Conservation (phyloP, 2,888 invertebrate genomes). For the Tholera decimalis region DNA sequence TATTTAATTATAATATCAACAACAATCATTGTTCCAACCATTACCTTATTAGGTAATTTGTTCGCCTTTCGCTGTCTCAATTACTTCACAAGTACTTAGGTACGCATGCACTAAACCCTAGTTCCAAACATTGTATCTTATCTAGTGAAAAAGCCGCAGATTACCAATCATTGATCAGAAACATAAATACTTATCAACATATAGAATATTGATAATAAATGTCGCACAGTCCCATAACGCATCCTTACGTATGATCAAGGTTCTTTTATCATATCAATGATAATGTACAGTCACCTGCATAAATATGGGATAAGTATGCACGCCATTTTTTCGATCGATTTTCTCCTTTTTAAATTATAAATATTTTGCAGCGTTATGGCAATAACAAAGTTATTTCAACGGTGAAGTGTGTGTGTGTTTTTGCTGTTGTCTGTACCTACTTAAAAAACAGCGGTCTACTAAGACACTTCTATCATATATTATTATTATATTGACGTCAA, state of each 20-base stretch:
- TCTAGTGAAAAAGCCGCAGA: slow-evolving; percentile 10
- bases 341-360: background rate
- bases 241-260: slow-evolving; percentile 23
- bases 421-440: background rate
- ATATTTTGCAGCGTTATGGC: too few relatives aligned
- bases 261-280: slow-evolving; percentile 37
- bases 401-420: background rate
- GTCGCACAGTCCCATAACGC: slow-evolving; percentile 34
- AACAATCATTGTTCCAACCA: slow-evolving; percentile 2
- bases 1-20: background rate
- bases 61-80: slow-evolving; percentile 13
- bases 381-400: background rate
- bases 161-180: slow-evolving; percentile 21
- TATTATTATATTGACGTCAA: slow-evolving; percentile 7
- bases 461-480: slow-evolving; percentile 16
- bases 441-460: slow-evolving; percentile 7
- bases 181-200: background rate
- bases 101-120: slow-evolving; percentile 27
- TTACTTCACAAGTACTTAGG: slow-evolving; percentile 7
- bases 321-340: background rate
- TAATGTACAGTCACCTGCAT: background rate
- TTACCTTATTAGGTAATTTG: slow-evolving; percentile 7
- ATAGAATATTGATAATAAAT: slow-evolving; percentile 19
- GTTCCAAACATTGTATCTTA: slow-evolving; percentile 23
- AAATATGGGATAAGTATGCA: background rate